phyloP scores from a whole-genome alignment of 2,113 vertebrate species.

The Ahaetulla prasina region DNA sequence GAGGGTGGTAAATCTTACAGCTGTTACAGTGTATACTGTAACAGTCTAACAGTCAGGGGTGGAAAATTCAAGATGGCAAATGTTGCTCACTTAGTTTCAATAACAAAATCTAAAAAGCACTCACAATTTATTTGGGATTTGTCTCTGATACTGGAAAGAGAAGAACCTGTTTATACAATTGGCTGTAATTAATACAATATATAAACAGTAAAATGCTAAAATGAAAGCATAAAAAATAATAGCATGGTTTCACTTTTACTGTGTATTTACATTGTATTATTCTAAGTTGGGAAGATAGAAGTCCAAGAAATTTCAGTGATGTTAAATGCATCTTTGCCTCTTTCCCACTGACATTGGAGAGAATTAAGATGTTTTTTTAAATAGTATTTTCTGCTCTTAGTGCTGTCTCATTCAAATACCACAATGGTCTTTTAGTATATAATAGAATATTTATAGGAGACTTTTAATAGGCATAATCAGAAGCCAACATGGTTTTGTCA shows the following conservation, averaged over 20 bases:
- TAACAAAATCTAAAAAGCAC: conserved; percentile 27
- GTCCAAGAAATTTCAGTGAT: not conserved
- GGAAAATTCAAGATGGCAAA: conserved; percentile 2
- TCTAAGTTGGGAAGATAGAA: not conserved
- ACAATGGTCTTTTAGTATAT: not conserved
- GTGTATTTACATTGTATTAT: not conserved
- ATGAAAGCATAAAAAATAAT: not conserved
- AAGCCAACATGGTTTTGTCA: not conserved
- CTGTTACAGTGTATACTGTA: conserved; percentile 28
- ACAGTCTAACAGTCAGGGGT: conserved; percentile 17
- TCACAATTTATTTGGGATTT: conserved; percentile 2
- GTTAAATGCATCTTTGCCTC: not conserved
- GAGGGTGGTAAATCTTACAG: conserved; percentile 25
- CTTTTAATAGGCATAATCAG: not conserved
- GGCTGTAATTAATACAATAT: not conserved
- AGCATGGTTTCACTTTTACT: not conserved
- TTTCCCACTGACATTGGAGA: not conserved
- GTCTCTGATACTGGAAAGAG: conserved; percentile 9
- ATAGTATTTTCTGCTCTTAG: not conserved
- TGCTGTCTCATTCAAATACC: not conserved
- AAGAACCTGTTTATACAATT: not conserved
- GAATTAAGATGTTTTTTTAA: not conserved
- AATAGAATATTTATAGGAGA: not conserved
- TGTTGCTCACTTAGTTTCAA: conserved; percentile 12
- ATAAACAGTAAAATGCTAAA: not conserved